Evolutionary conservation across 2,113 vertebrate genomes (phyloP), one percentile per base, ranked within the genome.

Genomic region (Micronisus gabar): DNA sequence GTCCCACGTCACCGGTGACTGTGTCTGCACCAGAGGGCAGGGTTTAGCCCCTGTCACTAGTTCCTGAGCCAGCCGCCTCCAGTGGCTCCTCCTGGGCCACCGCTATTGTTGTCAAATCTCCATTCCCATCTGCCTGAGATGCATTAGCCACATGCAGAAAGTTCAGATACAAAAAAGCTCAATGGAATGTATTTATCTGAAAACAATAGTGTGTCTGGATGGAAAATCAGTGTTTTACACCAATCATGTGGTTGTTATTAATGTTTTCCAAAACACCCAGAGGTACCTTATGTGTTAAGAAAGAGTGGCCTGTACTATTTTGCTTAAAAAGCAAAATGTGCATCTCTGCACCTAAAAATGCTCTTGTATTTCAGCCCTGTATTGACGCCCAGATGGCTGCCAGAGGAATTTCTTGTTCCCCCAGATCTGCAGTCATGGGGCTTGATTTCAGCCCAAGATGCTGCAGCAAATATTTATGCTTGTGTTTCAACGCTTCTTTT

Each of bases 241-340:
- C 91, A 71, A 81, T 95, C 95, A 94, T 95, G 94, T 95, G 97
- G 88, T 96, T 88, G 96, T 50, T 93, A 59, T 96, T 96, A 96
- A 32, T 89, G 94, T 79, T 92, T 95, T 95, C 95, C 95, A 95
- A 95, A 96, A 97, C 88, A 96, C 81, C 88, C 97, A 93, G 94
- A 89, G 93, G 91, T 91, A 92, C 73, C 86, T 95, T 20, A 12
- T 25, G 89, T n/a, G 70, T 79, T 81, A 92, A 92, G 43, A 19
- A 8, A 43, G 80, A 84, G 88, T 0, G 0, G 92, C 53, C 74
- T 7, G 74, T 10, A 2, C 30, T 66, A 1, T 56, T 84, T 29
- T 20, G 65, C 80, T 84, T 45, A 5, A 81, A 91, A 92, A 63
- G 23, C 72, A 63, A 20, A 74, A 65, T 32, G 45, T 47, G 61